phyloP scores from a whole-genome alignment of 35 echinoderm and acorn worm species.

The Lytechinus variegatus region DNA sequence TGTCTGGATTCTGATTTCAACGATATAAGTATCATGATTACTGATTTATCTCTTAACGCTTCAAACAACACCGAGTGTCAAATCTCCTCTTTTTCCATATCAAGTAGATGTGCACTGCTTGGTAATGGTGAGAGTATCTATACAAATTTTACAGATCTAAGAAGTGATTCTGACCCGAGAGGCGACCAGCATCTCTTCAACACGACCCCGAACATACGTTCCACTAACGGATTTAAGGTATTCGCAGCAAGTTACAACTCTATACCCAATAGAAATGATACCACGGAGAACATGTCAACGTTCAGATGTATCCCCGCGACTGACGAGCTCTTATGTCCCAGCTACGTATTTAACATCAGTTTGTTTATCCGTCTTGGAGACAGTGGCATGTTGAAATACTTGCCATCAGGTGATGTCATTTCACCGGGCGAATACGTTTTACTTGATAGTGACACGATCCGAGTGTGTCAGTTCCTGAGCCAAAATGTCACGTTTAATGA shows the following conservation, averaged over 20 bases:
- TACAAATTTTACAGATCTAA: background rate
- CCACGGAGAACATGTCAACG: background rate
- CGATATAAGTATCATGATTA: background rate
- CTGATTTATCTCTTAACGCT: background rate
- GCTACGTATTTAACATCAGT: background rate
- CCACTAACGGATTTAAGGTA: background rate
- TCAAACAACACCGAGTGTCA: background rate
- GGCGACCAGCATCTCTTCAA: background rate
- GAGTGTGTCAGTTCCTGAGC: background rate
- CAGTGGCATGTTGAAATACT: background rate
- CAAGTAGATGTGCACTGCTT: background rate
- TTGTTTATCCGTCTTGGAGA: background rate
- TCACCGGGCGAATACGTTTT: background rate
- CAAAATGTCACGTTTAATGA: constrained; percentile 23
- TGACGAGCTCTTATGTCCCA: background rate
- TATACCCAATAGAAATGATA: background rate
- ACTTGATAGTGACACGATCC: background rate
- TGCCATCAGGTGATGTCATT: background rate
- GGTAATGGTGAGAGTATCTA: background rate
- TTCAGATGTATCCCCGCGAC: background rate
- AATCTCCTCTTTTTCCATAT: background rate
- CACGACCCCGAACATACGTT: background rate
- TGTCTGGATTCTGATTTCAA: background rate
- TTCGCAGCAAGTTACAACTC: background rate
- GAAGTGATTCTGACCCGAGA: background rate